Conservation (phyloP, 1,140 invertebrate species). For the Copidosoma floridanum region DNA sequence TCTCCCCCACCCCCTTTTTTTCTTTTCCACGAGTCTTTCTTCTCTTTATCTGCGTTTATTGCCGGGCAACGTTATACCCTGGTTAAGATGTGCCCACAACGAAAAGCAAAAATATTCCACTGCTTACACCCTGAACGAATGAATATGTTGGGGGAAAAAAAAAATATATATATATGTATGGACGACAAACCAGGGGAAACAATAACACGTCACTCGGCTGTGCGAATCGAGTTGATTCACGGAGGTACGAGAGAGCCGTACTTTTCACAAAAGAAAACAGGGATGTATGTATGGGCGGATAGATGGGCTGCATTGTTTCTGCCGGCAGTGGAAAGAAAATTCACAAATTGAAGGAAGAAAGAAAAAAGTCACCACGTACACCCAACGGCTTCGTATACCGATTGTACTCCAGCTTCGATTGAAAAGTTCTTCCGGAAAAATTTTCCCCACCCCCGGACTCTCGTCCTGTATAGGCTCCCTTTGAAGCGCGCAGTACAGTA, state of each 20-base stretch:
- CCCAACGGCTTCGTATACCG: conserved; percentile 4
- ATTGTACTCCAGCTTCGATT: conserved; percentile 19
- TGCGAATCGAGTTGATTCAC: conserved; percentile 22
- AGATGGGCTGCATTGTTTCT: conserved; percentile 17
- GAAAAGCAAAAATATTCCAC: too few species aligned
- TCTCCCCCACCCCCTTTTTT: neutral
- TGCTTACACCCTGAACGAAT: too few species aligned
- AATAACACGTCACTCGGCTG: too few species aligned
- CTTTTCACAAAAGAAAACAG: conserved; percentile 2
- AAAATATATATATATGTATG: too few species aligned
- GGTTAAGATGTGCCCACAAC: too few species aligned
- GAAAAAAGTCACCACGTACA: neutral
- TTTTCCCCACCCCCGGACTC: neutral
- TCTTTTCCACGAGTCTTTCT: too few species aligned
- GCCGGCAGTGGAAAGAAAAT: conserved; percentile 7
- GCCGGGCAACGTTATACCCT: neutral
- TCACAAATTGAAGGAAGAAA: conserved; percentile 24
- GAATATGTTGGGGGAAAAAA: too few species aligned
- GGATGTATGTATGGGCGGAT: neutral
- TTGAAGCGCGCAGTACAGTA: too few species aligned
- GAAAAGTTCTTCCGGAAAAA: conserved; percentile 24
- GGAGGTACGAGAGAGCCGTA: neutral
- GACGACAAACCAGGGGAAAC: too few species aligned
- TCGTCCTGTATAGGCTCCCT: conserved; percentile 1
- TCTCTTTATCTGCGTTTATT: neutral